Percentiles rank a stretch among this genome's conserved stretches.
Conservation (phyloP, 2,888 invertebrate species). For the Steromphala cineraria region DNA sequence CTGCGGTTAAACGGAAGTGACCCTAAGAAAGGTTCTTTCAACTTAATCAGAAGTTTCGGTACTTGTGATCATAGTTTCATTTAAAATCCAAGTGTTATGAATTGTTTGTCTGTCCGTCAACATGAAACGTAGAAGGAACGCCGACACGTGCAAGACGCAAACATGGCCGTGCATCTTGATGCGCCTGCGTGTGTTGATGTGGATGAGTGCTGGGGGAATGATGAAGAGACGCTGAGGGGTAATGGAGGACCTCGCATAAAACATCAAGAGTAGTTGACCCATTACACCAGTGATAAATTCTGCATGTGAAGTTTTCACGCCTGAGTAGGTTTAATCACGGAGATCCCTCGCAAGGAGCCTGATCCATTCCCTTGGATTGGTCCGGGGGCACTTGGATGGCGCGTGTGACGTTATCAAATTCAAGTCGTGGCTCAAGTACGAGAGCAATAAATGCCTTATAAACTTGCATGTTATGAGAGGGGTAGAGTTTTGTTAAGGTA, state of each 20-base stretch:
- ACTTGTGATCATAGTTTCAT: background rate
- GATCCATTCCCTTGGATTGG: background rate
- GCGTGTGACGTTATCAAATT: background rate
- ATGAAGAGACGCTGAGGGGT: background rate
- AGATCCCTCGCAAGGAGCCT: background rate
- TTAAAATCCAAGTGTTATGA: background rate
- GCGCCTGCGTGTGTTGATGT: background rate
- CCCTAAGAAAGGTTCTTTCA: background rate
- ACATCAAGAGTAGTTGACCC: constrained; percentile 21
- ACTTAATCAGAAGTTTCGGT: background rate
- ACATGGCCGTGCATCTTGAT: background rate
- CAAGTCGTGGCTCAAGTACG: background rate
- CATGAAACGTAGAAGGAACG: background rate
- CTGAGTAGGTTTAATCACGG: constrained; percentile 16
- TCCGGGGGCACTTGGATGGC: background rate
- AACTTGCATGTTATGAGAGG: constrained; percentile 9
- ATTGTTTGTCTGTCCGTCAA: constrained; percentile 9
- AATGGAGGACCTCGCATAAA: constrained; percentile 11
- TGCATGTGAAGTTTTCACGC: constrained; percentile 14
- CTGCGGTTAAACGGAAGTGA: background rate
- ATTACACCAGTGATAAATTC: constrained; percentile 22
- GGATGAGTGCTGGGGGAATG: background rate
- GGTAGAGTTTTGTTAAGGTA: constrained; percentile 2
- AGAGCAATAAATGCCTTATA: constrained; percentile 16
- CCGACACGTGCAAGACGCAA: constrained; percentile 14